Percentiles rank a stretch among this genome's conserved stretches.
These are phyloP conservation scores for Gymnarchus niloticus DNA, from an alignment of 2,113 vertebrate species.

Conservation along the genomic window DNA sequence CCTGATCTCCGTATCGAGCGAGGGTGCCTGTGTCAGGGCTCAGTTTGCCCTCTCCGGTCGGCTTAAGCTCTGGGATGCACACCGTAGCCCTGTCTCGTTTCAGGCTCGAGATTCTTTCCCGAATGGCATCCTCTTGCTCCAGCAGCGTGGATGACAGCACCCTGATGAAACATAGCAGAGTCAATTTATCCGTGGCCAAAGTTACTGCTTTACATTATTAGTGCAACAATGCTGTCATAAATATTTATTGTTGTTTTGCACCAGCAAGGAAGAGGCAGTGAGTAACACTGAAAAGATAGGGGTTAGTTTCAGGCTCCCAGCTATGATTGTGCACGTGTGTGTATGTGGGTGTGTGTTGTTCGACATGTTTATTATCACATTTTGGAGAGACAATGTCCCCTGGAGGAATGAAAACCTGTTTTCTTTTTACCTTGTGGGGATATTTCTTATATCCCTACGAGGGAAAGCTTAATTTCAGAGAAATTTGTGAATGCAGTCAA, in stretches of 20 bases:
- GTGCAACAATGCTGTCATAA: background rate
- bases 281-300: background rate
- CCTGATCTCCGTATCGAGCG: slow-evolving; percentile 41
- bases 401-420: too few relatives aligned
- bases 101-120: slow-evolving; percentile 57
- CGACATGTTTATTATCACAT: too few relatives aligned
- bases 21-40: slow-evolving; percentile 49
- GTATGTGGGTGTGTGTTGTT: too few relatives aligned
- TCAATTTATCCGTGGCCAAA: background rate
- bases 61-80: slow-evolving; percentile 53
- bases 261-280: background rate
- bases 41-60: slow-evolving; percentile 30
- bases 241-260: background rate
- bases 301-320: background rate
- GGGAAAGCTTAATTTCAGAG: too few relatives aligned
- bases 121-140: slow-evolving; percentile 58
- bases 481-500: too few relatives aligned
- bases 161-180: slow-evolving; percentile 34
- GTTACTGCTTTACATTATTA: background rate
- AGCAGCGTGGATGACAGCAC: slow-evolving; percentile 29
- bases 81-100: slow-evolving; percentile 61
- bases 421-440: too few relatives aligned
- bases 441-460: too few relatives aligned
- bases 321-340: too few relatives aligned
- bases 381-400: too few relatives aligned